Percentiles rank a stretch among this genome's conserved stretches.
Conservation (phyloP, 2,113 vertebrate genomes). For the Gadus macrocephalus region DNA sequence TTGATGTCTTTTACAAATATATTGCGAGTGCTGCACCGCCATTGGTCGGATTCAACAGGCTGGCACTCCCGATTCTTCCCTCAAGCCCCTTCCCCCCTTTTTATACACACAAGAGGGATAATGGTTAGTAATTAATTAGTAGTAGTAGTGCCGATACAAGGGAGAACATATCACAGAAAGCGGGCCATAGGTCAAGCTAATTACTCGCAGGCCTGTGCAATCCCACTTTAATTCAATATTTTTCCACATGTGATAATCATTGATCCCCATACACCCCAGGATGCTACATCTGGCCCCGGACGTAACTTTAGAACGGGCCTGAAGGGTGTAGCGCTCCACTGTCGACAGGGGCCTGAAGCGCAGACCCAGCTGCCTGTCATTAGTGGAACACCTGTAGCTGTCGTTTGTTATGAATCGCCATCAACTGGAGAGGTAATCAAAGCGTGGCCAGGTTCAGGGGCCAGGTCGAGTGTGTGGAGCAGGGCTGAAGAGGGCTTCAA, state of each 20-base stretch:
- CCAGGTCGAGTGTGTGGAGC: slow-evolving; percentile 48
- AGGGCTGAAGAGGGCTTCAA: slow-evolving; percentile 28
- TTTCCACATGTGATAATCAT: no score
- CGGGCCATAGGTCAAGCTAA: no score
- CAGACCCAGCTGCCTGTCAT: slow-evolving; percentile 51
- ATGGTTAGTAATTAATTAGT: no score
- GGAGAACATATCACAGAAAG: no score
- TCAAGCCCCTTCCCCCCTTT: no score
- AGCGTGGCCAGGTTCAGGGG: slow-evolving; percentile 47
- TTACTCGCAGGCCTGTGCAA: no score
- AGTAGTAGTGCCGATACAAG: no score
- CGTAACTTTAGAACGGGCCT: not conserved
- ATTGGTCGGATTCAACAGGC: slow-evolving; percentile 23
- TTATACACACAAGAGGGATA: no score
- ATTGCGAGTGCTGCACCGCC: slow-evolving; percentile 4
- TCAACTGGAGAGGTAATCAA: slow-evolving; percentile 54
- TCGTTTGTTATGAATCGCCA: slow-evolving; percentile 44
- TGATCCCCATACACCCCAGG: no score
- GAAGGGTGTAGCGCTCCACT: not conserved
- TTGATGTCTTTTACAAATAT: slow-evolving; percentile 41
- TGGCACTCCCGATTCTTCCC: slow-evolving; percentile 15
- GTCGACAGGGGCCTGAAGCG: not conserved
- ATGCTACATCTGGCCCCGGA: no score
- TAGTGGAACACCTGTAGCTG: slow-evolving; percentile 51
- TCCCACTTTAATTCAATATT: no score